phyloP scores from a whole-genome alignment of 2,888 invertebrate species.

The Apeira syringaria region DNA sequence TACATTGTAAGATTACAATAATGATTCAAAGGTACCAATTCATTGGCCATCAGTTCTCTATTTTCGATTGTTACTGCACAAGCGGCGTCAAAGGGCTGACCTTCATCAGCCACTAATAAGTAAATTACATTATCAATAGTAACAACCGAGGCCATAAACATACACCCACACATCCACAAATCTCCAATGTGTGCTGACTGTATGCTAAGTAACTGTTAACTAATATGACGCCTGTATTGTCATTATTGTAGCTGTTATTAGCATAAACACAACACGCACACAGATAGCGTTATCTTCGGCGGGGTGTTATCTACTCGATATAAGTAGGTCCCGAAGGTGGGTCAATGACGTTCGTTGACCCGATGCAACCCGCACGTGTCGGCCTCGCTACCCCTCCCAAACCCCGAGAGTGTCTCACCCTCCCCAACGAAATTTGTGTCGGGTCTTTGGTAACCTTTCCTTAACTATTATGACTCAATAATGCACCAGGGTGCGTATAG shows the following conservation, averaged over 20 bases:
- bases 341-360: conserved; percentile 83
- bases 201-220: conserved; percentile 17
- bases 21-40: too few species aligned
- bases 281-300: conserved; percentile 45
- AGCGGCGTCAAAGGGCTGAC: conserved; percentile 27
- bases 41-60: too few species aligned
- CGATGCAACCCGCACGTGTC: conserved; percentile 75
- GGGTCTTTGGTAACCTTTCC: conserved; percentile 29
- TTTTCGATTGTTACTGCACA: conserved; percentile 18
- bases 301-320: conserved; percentile 71
- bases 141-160: conserved; percentile 34
- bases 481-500: conserved; percentile 13
- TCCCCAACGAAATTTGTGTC: conserved; percentile 26
- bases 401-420: conserved; percentile 31
- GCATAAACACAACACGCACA: conserved; percentile 41
- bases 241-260: conserved; percentile 28
- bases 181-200: conserved; percentile 32
- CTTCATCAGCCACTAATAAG: conserved; percentile 34
- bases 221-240: conserved; percentile 16
- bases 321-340: conserved; percentile 75
- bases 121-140: conserved; percentile 42
- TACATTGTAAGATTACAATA: too few species aligned
- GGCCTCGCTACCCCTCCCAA: conserved; percentile 56
- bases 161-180: conserved; percentile 31
- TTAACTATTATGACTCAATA: conserved; percentile 23